Evolutionary conservation across 2,888 invertebrate species (phyloP).

Genomic region (Hymenopus coronatus): DNA sequence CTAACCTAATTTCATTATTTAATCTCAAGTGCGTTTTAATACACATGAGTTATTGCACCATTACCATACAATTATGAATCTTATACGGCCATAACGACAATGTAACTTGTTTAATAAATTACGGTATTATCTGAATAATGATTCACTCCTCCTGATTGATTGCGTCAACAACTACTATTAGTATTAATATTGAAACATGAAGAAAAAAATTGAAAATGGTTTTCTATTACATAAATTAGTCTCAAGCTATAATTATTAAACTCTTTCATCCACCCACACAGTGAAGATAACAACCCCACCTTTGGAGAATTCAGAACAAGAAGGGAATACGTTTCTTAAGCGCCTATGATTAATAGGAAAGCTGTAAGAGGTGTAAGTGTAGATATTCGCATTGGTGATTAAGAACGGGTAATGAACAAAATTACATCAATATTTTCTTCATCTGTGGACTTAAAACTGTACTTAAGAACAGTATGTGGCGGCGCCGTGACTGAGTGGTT

Average conservation of each 20-base stretch:
- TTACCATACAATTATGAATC: background rate
- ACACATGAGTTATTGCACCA: background rate
- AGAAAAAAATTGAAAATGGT: background rate
- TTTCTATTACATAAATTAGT: background rate
- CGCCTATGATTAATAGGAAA: too few species aligned
- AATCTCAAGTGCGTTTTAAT: background rate
- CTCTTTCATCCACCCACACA: background rate
- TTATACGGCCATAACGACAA: background rate
- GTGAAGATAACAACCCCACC: background rate
- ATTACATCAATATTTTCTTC: too few species aligned
- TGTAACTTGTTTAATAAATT: background rate
- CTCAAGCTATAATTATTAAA: background rate
- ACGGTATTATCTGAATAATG: background rate
- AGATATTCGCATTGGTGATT: too few species aligned
- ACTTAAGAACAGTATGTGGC: too few species aligned
- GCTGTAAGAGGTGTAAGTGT: too few species aligned
- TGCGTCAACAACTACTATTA: background rate
- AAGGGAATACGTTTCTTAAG: too few species aligned
- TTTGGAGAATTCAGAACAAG: too few species aligned
- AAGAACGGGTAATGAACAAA: too few species aligned
- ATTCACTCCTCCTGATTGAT: background rate
- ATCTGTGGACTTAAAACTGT: too few species aligned
- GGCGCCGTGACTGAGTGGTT: too few species aligned
- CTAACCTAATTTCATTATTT: background rate
- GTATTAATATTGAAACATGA: background rate